phyloP scores from a whole-genome alignment of 2,113 vertebrate species.

The Phoenicopterus ruber region DNA sequence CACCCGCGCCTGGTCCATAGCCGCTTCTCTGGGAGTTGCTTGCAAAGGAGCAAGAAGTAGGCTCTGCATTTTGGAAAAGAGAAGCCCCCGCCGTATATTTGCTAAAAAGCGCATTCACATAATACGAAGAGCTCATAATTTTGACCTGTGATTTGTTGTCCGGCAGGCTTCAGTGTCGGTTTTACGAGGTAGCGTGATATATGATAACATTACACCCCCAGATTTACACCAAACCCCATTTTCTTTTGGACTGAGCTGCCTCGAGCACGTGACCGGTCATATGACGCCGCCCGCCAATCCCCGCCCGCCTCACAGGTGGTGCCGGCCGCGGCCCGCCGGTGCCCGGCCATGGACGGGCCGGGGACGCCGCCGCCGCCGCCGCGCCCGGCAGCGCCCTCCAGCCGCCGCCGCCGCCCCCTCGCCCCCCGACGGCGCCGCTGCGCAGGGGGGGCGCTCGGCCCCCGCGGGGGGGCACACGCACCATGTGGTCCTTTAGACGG shows the following conservation, averaged over 20 bases:
- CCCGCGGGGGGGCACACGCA: neutral
- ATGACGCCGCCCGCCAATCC: conserved; percentile 85
- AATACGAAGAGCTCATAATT: conserved; percentile 97
- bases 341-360: conserved; percentile 59
- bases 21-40: conserved; percentile 82
- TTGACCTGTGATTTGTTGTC: conserved; percentile 95
- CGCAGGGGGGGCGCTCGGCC: neutral
- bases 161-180: conserved; percentile 94
- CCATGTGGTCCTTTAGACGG: too few relatives aligned
- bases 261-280: conserved; percentile 86
- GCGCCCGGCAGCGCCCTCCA: neutral
- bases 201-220: conserved; percentile 95
- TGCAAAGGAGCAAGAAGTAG: conserved; percentile 84
- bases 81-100: conserved; percentile 88
- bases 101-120: conserved; percentile 94
- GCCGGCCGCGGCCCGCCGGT: conserved; percentile 65
- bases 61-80: conserved; percentile 87
- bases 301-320: conserved; percentile 79
- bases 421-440: neutral
- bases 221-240: conserved; percentile 98
- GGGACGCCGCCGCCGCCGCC: neutral
- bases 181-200: conserved; percentile 98
- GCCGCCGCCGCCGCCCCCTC: neutral
- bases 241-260: conserved; percentile 86
- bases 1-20: conserved; percentile 81